Evolutionary conservation across 2,797 vertebrate species (phyloP), one percentile per base, ranked within the genome.

Genomic region (Gymnocypris eckloni): DNA sequence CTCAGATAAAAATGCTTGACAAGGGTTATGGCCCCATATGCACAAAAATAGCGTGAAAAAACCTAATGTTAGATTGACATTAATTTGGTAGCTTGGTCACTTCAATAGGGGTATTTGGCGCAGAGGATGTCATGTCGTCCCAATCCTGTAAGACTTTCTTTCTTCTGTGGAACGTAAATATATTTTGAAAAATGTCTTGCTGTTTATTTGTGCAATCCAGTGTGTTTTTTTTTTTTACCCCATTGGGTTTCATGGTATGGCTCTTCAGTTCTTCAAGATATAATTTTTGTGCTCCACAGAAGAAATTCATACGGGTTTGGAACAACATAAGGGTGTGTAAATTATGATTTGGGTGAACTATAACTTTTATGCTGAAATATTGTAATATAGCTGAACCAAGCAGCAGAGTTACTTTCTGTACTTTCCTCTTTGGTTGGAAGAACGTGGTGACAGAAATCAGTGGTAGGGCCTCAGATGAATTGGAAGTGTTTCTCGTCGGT

Each of bases 1-100:
- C 92, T 93, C 88, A 92, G 91, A 92, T 92, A 88, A 91, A 93
- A 87, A 90, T 91, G 85, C 22, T 71, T 85, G 87, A 92, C 86
- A 88, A 75, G 88, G 39, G 20, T 79, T 50, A 71, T 2, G 37
- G 64, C 12, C 66, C 61, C 81, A 33, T 86, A 39, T 15, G 18
- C 41, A n/a, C 20, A 80, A 67, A 82, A 22, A 76, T 50, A 82
- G 41, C 8, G 10, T 33, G 16, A 67, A 18, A 28, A 79, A 82
- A 64, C 43, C 28, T 50, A 73, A 39, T 25, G 28, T 28, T n/a
- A 54, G 10, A 69, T 71, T 56, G 75, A 70, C 7, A 59, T 54
- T 79, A 70, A 70, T 85, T 79, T 71, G 33, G 54, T 79, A 22
- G 59, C 43, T 9, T 37, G 41, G 56, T 28, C 43, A 79, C 52